These are phyloP conservation scores for Serrognathus titanus DNA, from an alignment of 2,888 invertebrate genomes.

Conservation along the genomic window DNA sequence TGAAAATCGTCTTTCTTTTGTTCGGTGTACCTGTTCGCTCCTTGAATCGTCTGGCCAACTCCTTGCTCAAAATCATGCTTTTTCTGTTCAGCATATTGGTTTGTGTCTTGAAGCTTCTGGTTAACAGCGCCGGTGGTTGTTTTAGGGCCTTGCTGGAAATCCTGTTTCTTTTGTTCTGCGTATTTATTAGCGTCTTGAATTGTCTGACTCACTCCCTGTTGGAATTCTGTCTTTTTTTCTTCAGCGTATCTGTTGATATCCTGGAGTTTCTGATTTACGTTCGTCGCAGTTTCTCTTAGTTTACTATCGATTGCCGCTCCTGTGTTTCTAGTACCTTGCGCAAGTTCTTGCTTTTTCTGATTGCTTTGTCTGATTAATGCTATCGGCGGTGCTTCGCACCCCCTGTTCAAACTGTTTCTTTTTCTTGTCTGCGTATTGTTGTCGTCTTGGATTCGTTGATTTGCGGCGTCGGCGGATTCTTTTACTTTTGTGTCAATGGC, in stretches of 20 bases:
- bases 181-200: constrained; percentile 16
- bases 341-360: constrained; percentile 11
- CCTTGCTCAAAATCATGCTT: constrained; percentile 9
- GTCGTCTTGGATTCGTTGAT: constrained; percentile 14
- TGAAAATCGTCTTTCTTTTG: constrained; percentile 13
- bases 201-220: constrained; percentile 16
- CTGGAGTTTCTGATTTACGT: constrained; percentile 11
- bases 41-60: constrained; percentile 19
- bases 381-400: constrained; percentile 10
- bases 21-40: constrained; percentile 14
- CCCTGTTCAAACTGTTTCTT: constrained; percentile 8
- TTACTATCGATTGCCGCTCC: constrained; percentile 43
- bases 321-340: constrained; percentile 33
- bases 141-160: constrained; percentile 19
- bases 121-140: constrained; percentile 19
- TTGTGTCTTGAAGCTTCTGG: constrained; percentile 18
- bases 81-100: constrained; percentile 19
- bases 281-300: constrained; percentile 23
- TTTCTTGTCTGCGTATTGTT: constrained; percentile 14
- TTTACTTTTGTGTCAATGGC: constrained; percentile 36
- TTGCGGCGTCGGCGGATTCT: constrained; percentile 1
- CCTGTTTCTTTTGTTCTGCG: constrained; percentile 17
- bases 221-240: constrained; percentile 11
- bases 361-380: constrained; percentile 12
- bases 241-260: constrained; percentile 12